A percentile compares a stretch with the other conserved stretches of the same genome.
Conservation (phyloP, 2,888 invertebrate species). For the Spisula subtruncata region DNA sequence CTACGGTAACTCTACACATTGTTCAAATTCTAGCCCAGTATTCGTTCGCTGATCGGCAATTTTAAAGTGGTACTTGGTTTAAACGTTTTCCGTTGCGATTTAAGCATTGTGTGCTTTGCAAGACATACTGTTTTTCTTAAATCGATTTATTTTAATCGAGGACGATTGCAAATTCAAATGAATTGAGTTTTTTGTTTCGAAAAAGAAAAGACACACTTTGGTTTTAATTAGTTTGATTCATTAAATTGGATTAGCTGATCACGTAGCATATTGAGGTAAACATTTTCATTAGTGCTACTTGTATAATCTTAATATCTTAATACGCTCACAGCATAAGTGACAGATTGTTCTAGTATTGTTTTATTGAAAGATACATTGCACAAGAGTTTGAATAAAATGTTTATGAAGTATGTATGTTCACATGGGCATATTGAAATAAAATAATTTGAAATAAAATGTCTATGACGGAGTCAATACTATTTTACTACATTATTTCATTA, state of each 20-base stretch:
- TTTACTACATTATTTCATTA: no score
- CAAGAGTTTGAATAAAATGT: no score
- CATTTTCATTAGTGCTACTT: background rate
- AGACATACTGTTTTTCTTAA: background rate
- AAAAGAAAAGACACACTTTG: background rate
- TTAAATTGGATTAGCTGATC: background rate
- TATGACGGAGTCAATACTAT: no score
- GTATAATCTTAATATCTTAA: background rate
- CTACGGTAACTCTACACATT: constrained; percentile 28
- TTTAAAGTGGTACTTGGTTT: constrained; percentile 13
- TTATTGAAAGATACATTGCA: background rate
- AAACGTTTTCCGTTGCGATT: background rate
- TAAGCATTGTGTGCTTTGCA: background rate
- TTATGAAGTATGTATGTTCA: no score
- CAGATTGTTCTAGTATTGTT: no score
- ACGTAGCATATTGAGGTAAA: background rate
- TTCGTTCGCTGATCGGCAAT: constrained; percentile 36
- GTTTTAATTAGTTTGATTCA: background rate
- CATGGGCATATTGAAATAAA: no score
- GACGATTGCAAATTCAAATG: background rate
- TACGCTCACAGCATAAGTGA: background rate
- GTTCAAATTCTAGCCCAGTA: constrained; percentile 36
- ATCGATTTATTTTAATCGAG: background rate
- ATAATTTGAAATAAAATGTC: no score
- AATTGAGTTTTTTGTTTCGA: no score